Base-by-base conservation (phyloP, 2,888 invertebrate genomes). In the Trichogramma evanescens region DNA sequence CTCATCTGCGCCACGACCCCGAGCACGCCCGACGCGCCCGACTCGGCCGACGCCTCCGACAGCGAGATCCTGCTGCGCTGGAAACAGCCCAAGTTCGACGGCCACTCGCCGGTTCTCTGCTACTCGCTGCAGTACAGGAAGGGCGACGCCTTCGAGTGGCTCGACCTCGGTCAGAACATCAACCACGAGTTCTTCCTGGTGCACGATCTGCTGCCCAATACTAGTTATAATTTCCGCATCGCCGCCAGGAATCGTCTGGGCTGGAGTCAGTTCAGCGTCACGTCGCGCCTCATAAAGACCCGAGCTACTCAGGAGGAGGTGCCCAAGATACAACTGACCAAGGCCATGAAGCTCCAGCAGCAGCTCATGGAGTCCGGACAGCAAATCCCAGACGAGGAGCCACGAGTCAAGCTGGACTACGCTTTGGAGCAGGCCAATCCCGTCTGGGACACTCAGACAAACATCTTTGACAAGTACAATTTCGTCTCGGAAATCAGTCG, bases 171-270 rank as follows among this genome's bases (percentile, higher is more conserved):
- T 4, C 87, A 88, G 67, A 93, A 93, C 73, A 93, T 95, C 65
- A 93, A 95, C 77, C 94, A 95, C 72, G 97, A 98, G 75, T 95
- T 94, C 78, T 95, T 87, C 75, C 80, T 95, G 10, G 84, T 96
- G 1, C 84, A 84, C 67, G 86, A 88, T 66, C 82, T 98, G n/a
- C 80, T 84, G 56, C 86, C 93, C 0, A 85, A 88, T 66, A 89
- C 88, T 41, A 86, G 86, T 70, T 96, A 98, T 78, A 88, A 93
- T 68, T 95, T 97, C 81, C 83, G 96, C 61, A 82, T 97, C 42
- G 86, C 92, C 0, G 93, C 95, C 0, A 84, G 87, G 66, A 98
- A 98, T 80, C 86, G 87, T 56, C 93, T 97, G 72, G 97, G 97
- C 0, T 93, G 93, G 90, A 93, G 96, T 78, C 91, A 91, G 58